These are phyloP conservation scores for Sclerurus mexicanus DNA, from an alignment of 2,113 vertebrate species.

Conservation along the genomic window DNA sequence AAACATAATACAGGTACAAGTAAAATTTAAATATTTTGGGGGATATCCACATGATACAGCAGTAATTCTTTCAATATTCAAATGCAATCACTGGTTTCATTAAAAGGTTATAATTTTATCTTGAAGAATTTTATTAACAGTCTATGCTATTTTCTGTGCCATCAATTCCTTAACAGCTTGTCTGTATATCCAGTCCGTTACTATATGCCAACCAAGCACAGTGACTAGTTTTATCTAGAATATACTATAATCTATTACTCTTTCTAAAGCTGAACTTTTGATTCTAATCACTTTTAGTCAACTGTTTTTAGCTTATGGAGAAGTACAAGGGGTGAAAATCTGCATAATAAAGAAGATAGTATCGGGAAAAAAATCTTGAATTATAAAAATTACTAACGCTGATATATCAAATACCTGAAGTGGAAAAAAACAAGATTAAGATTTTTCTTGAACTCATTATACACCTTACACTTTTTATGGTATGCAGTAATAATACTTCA, in stretches of 20 bases:
- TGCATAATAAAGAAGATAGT: not conserved
- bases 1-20: not conserved
- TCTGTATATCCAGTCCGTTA: not conserved
- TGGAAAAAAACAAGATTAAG: not conserved
- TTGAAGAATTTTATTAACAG: not conserved
- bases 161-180: not conserved
- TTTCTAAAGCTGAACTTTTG: not conserved
- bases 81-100: not conserved
- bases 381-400: not conserved
- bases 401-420: not conserved
- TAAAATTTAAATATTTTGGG: not conserved
- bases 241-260: not conserved
- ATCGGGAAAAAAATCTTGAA: not conserved
- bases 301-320: not conserved
- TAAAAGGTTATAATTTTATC: not conserved
- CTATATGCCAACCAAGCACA: not conserved
- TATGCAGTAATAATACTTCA: not conserved
- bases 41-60: not conserved
- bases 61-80: not conserved
- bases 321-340: not conserved
- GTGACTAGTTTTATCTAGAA: not conserved
- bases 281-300: constrained; percentile 5
- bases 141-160: not conserved
- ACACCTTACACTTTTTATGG: not conserved
- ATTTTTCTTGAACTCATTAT: constrained; percentile 7